A percentile compares a stretch with the other conserved stretches of the same genome.
Conservation (phyloP, 2,113 vertebrate species). For the Spilogale gracilis region DNA sequence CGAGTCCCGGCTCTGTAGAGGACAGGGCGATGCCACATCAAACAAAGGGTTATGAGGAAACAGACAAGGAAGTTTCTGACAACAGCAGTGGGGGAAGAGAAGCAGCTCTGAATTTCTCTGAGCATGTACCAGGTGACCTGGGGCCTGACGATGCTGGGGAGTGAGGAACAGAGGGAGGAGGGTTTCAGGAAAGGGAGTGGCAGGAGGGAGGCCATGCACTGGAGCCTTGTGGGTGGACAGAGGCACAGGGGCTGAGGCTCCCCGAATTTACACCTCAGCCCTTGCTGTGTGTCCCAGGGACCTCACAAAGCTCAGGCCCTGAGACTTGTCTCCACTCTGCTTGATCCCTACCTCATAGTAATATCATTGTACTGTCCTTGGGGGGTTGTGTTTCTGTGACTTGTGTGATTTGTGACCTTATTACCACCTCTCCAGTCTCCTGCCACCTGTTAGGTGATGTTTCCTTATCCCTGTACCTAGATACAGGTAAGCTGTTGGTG, state of each 20-base stretch:
- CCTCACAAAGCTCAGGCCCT: rapidly evolving
- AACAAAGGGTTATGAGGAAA: neutral
- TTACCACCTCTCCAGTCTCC: neutral
- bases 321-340: neutral
- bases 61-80: too few relatives aligned
- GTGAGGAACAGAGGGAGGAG: neutral
- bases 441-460: neutral
- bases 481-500: neutral
- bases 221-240: rapidly evolving
- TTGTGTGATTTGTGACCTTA: neutral
- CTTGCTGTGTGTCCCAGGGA: neutral
- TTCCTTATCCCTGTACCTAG: neutral
- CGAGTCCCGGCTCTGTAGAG: neutral
- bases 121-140: neutral
- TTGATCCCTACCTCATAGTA: neutral
- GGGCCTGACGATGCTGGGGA: neutral
- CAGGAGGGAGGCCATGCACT: too few relatives aligned
- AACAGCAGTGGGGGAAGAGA: neutral
- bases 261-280: rapidly evolving
- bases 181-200: neutral
- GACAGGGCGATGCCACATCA: neutral
- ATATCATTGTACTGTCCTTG: neutral
- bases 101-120: neutral
- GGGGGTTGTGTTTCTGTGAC: neutral
- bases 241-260: rapidly evolving